These are phyloP conservation scores for Damaliscus lunatus DNA, from an alignment of 2,113 vertebrate genomes.

Conservation along the genomic window DNA sequence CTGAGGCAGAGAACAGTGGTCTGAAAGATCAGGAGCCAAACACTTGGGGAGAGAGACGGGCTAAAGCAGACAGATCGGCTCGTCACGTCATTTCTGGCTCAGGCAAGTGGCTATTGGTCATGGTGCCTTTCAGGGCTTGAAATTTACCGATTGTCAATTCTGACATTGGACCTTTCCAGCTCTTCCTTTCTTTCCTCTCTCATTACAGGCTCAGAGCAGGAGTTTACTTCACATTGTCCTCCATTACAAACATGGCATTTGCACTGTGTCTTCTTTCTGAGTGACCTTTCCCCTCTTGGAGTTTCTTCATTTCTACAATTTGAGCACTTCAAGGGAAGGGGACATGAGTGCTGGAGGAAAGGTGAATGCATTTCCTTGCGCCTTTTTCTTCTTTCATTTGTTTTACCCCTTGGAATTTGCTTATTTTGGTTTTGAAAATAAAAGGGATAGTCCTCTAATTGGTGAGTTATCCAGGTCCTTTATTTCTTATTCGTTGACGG, in stretches of 20 bases:
- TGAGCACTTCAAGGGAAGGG: not conserved
- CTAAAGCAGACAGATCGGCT: not conserved
- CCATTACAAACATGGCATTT: conserved; percentile 44
- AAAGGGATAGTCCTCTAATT: not conserved
- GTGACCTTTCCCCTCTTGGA: not conserved
- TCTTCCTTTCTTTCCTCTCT: conserved; percentile 31
- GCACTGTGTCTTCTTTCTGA: conserved; percentile 12
- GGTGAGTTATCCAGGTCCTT: not conserved
- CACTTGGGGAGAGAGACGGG: not conserved
- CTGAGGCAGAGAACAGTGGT: not conserved
- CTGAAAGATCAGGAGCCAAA: not conserved
- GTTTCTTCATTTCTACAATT: conserved; percentile 47
- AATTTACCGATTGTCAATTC: conserved; percentile 43
- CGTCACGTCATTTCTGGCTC: not conserved
- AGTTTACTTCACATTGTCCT: conserved; percentile 56
- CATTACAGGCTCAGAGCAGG: conserved; percentile 33
- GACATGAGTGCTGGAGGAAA: not conserved
- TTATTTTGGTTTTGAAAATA: conserved; percentile 9
- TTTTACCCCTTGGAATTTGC: not conserved
- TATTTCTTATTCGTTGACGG: not conserved
- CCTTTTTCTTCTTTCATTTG: not conserved
- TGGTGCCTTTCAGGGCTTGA: conserved; percentile 24
- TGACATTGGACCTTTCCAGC: conserved; percentile 18
- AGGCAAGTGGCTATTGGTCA: not conserved
- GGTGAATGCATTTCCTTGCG: not conserved